A percentile compares a stretch with the other conserved stretches of the same genome.
phyloP scores from a whole-genome alignment of 2,797 vertebrate genomes.

The Triplophysa bombifrons region DNA sequence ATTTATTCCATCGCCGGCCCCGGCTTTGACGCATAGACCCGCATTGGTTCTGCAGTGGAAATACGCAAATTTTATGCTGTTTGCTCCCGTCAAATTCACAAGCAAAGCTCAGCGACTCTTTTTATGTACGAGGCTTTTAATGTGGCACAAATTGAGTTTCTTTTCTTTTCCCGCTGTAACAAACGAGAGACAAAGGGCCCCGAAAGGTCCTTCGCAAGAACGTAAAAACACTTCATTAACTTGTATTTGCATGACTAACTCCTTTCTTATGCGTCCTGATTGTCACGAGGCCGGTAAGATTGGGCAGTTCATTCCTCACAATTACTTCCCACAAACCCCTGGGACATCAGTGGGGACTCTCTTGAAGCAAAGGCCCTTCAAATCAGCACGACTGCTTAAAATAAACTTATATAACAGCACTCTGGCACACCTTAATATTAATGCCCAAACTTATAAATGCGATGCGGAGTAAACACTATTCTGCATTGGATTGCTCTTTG shows the following conservation, averaged over 20 bases:
- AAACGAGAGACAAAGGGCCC: conserved; percentile 55
- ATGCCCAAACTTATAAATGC: not conserved
- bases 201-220: conserved; percentile 47
- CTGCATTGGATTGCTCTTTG: not conserved
- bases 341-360: conserved; percentile 15
- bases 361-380: conserved; percentile 5
- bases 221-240: conserved; percentile 54
- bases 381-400: conserved; percentile 7
- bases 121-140: conserved; percentile 31
- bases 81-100: conserved; percentile 3
- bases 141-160: conserved; percentile 36
- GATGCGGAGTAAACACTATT: not conserved
- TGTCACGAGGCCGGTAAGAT: conserved; percentile 42
- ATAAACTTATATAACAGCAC: not conserved
- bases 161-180: conserved; percentile 34
- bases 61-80: not conserved
- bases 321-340: conserved; percentile 41
- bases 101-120: conserved; percentile 28
- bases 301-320: conserved; percentile 58
- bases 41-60: not conserved
- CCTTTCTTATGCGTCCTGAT: conserved; percentile 34
- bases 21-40: not conserved
- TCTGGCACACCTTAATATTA: not conserved
- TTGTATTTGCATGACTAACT: conserved; percentile 61
- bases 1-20: not conserved